Percentiles rank a stretch among this genome's conserved stretches.
These are phyloP conservation scores for Carduelis carduelis DNA, from an alignment of 2,797 vertebrate genomes.

Conservation along the genomic window DNA sequence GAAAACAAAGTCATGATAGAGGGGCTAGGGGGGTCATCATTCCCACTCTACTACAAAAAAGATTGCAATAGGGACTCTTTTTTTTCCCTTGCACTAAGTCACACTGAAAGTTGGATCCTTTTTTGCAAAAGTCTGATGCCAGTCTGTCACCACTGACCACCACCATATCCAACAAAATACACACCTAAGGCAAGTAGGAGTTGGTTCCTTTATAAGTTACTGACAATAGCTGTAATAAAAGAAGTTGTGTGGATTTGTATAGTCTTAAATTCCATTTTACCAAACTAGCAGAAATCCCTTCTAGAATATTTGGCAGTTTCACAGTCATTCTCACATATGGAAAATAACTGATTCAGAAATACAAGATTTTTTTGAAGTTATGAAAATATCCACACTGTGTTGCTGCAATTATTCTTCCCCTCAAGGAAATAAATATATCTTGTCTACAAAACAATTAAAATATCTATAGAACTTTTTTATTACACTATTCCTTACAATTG, in stretches of 20 bases:
- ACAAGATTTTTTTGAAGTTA: not conserved
- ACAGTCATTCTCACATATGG: not conserved
- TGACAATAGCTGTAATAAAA: not conserved
- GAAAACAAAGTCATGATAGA: not conserved
- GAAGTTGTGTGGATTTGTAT: not conserved
- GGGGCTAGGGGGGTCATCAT: not conserved
- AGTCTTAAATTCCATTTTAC: not conserved
- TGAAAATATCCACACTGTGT: not conserved
- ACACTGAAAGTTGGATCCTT: not conserved
- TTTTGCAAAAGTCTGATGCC: not conserved
- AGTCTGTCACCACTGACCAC: not conserved
- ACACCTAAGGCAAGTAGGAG: not conserved
- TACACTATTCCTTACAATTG: not conserved
- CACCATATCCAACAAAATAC: not conserved
- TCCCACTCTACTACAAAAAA: not conserved
- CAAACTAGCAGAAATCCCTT: not conserved
- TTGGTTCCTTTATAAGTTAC: not conserved
- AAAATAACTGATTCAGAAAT: conserved; percentile 10
- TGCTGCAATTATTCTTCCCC: not conserved
- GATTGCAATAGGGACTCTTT: not conserved
- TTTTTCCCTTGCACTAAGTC: not conserved
- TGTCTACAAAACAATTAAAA: not conserved
- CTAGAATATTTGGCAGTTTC: not conserved
- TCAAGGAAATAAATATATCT: not conserved
- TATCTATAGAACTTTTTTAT: not conserved